Conservation (phyloP, 2,113 vertebrate genomes). For the Argyrosomus japonicus region DNA sequence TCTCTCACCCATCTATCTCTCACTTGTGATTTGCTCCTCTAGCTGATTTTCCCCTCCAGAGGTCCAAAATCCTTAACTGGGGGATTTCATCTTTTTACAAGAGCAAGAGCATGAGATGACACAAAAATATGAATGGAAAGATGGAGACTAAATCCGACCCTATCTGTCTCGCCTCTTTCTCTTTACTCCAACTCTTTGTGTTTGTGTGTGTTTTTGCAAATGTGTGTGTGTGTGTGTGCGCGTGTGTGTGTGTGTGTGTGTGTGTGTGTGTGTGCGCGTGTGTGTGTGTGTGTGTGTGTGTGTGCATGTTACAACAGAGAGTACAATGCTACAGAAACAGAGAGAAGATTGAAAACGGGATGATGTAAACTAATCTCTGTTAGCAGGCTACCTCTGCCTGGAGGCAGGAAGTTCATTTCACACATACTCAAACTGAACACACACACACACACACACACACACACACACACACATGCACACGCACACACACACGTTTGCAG, state of each 20-base stretch:
- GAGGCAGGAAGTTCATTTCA: slow-evolving; percentile 66
- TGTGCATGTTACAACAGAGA: neutral
- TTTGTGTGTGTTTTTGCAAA: neutral
- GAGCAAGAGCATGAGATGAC: slow-evolving; percentile 53
- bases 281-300: neutral
- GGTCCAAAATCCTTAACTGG: slow-evolving; percentile 43
- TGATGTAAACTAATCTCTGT: slow-evolving; percentile 76
- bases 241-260: neutral
- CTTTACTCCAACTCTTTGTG: slow-evolving; percentile 5
- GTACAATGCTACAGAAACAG: slow-evolving; percentile 39
- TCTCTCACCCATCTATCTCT: slow-evolving; percentile 11
- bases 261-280: neutral
- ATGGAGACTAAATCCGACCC: slow-evolving; percentile 40
- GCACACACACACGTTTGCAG: neutral
- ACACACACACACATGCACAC: neutral
- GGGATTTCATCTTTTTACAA: slow-evolving; percentile 55
- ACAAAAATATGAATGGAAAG: slow-evolving; percentile 41
- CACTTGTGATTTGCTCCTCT: slow-evolving; percentile 40
- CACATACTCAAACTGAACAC: slow-evolving; percentile 21
- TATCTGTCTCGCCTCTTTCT: slow-evolving; percentile 16
- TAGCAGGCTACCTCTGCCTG: slow-evolving; percentile 61
- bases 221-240: slow-evolving; percentile 2
- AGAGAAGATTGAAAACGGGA: slow-evolving; percentile 63
- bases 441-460: neutral
- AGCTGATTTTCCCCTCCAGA: slow-evolving; percentile 39